Evolutionary conservation across 1,140 invertebrate genomes (phyloP), one percentile per base, ranked within the genome.

Genomic region (Drosophila busckii): DNA sequence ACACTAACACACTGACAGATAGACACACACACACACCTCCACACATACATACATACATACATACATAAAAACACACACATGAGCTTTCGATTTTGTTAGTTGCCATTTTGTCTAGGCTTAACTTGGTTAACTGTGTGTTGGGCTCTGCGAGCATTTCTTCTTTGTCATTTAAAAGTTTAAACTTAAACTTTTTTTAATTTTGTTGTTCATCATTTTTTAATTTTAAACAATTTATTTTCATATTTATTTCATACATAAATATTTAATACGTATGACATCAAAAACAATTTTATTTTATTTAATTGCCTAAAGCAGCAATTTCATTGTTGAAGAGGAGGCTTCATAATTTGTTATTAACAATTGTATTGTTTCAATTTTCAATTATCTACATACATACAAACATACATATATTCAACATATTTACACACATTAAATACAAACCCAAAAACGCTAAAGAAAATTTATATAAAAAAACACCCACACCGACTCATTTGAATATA

Each of bases 381-480:
- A 31, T 9, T 2, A 46, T 12, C 20, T 16, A 49, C 31, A 37
- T 28, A 62, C 44, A 32, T 41, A 34, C 55, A 56, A 25, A 42
- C 48, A 62, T 53, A 67, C 45, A 62, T 61, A 68, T 68, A 73
- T 71, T 78, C 62, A 71, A 62, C 68, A 80, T 64, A 73, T 54
- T 64, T 50, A 73, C 32, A 44, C 55, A 48, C 20, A 50, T 46
- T 45, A 22, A 12, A 59, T 52, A 60, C 37, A 55, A 62, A 48
- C 35, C 35, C 55, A 71, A 66, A 60, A 46, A 28, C n/a, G 15
- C 19, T 55, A 44, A 23, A 25, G 42, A 44, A 7, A 42, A 46
- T 25, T 26, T 34, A 28, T 29, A 68, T 32, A 40, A 55, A 41
- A 55, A 67, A 42, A 34, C 28, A 29, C 34, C n/a, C n/a, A n/a